A percentile compares a stretch with the other conserved stretches of the same genome.
phyloP scores from a whole-genome alignment of 2,888 invertebrate species.

The Agelastica alni region DNA sequence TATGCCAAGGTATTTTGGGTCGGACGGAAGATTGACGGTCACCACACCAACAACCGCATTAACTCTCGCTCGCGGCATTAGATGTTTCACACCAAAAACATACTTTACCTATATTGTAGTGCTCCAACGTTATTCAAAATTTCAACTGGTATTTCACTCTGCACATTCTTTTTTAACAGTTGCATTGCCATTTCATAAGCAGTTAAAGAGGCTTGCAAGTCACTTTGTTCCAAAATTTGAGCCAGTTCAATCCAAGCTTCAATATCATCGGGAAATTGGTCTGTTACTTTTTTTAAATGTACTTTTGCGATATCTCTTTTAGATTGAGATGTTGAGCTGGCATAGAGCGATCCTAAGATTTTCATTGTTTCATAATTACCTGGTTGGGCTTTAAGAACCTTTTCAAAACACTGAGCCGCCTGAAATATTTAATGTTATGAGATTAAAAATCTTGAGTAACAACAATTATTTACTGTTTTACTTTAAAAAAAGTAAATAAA shows the following conservation, averaged over 20 bases:
- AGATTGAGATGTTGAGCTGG: constrained; percentile 84
- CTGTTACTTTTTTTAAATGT: constrained; percentile 92
- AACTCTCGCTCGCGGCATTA: too few relatives aligned
- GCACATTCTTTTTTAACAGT: constrained; percentile 89
- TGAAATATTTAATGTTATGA: too few relatives aligned
- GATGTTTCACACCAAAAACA: too few relatives aligned
- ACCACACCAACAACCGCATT: too few relatives aligned
- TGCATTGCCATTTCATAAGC: constrained; percentile 94
- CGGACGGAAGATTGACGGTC: too few relatives aligned
- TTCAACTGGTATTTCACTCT: constrained; percentile 95
- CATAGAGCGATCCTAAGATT: constrained; percentile 95
- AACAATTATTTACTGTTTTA: background rate
- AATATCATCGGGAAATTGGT: constrained; percentile 96
- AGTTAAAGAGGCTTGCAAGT: constrained; percentile 83
- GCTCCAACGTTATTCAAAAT: constrained; percentile 97
- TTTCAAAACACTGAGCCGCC: constrained; percentile 98
- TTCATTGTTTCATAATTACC: constrained; percentile 99
- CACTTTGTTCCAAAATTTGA: constrained; percentile 95
- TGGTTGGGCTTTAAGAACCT: constrained; percentile 94
- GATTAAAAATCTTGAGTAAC: background rate
- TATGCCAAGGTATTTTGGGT: too few relatives aligned
- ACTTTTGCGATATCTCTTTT: constrained; percentile 92
- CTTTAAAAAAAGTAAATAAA: background rate
- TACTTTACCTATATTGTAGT: constrained; percentile 76
- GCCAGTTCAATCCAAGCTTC: constrained; percentile 99